Evolutionary conservation across 2,888 invertebrate genomes (phyloP).

Genomic region (Halictus ligatus): DNA sequence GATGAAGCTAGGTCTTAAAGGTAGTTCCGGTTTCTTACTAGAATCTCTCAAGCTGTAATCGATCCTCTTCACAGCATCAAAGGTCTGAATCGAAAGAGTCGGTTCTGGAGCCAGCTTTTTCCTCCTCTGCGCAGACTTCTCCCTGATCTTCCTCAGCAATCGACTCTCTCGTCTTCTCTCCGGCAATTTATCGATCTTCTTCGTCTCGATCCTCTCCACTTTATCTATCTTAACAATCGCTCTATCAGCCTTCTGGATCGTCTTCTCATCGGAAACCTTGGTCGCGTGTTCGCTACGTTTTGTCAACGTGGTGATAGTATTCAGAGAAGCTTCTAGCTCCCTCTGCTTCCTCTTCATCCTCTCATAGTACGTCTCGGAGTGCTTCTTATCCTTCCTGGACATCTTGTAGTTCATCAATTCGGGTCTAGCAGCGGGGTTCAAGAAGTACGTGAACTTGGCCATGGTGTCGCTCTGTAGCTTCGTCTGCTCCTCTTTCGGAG

Average conservation of each 20-base stretch:
- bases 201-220: conserved; percentile 20
- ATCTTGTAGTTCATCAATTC: conserved; percentile 77
- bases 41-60: not conserved
- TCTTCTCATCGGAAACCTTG: not conserved
- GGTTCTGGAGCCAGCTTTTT: conserved; percentile 66
- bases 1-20: not conserved
- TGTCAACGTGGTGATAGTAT: conserved; percentile 57
- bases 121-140: conserved; percentile 58
- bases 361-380: conserved; percentile 82
- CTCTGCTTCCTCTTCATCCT: conserved; percentile 71
- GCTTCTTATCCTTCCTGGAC: conserved; percentile 82
- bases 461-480: conserved; percentile 47
- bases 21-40: not conserved
- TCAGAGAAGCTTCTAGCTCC: conserved; percentile 63
- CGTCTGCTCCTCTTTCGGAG: not conserved
- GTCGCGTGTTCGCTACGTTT: not conserved
- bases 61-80: not conserved
- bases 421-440: conserved; percentile 72
- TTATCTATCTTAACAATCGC: not conserved
- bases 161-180: conserved; percentile 47
- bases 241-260: not conserved
- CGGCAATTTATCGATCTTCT: conserved; percentile 29
- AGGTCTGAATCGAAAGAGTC: conserved; percentile 5
- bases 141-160: conserved; percentile 61
- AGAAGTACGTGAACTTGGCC: conserved; percentile 78